Evolutionary conservation across 2,797 vertebrate genomes (phyloP).

Genomic region (Novumbra hubbsi): DNA sequence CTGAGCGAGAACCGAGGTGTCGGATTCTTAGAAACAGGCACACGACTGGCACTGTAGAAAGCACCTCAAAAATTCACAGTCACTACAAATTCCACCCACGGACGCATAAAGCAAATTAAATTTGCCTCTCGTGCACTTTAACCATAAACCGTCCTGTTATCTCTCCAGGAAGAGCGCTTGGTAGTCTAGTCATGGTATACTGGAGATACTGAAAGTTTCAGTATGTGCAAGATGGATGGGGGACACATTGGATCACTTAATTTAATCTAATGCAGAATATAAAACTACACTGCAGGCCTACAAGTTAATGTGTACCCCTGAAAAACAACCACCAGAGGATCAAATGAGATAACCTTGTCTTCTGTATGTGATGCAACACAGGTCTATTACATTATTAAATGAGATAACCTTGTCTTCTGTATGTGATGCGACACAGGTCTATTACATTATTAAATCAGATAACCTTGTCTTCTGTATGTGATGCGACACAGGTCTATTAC

Average conservation of each 20-base stretch:
- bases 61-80: too few species aligned
- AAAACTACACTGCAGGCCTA: background rate
- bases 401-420: slow-evolving; percentile 61
- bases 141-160: too few species aligned
- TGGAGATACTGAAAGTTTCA: too few species aligned
- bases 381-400: slow-evolving; percentile 60
- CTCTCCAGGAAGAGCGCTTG: too few species aligned
- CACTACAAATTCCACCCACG: too few species aligned
- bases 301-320: background rate
- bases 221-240: background rate
- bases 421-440: slow-evolving; percentile 95
- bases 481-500: slow-evolving; percentile 87
- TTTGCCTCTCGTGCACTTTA: too few species aligned
- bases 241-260: background rate
- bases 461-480: slow-evolving; percentile 78
- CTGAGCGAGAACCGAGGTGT: too few species aligned
- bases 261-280: background rate
- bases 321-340: background rate
- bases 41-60: too few species aligned
- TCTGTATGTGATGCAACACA: slow-evolving; percentile 95
- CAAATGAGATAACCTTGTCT: background rate
- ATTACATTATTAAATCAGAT: background rate
- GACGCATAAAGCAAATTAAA: too few species aligned
- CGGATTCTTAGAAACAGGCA: too few species aligned
- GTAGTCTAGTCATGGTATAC: too few species aligned